Conservation (phyloP, 2,888 invertebrate species). For the Callyntrura guangdongensis region DNA sequence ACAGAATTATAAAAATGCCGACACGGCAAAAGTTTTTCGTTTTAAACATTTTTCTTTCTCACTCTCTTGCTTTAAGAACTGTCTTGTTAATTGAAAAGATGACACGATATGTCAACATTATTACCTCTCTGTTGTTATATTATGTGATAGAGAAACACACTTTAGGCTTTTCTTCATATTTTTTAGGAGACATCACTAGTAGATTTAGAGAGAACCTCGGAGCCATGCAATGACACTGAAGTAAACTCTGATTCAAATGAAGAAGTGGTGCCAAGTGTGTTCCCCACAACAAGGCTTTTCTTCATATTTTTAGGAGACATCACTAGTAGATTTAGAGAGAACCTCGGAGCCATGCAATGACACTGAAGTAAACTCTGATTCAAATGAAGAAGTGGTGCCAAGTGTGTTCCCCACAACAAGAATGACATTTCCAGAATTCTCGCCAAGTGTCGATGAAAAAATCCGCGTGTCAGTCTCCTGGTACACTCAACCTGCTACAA, state of each 20-base stretch:
- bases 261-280: conserved; percentile 67
- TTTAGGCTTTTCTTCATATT: conserved; percentile 59
- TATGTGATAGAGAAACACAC: conserved; percentile 23
- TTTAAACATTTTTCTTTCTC: neutral
- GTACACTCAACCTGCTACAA: conserved; percentile 88
- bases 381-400: conserved; percentile 62
- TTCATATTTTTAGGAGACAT: conserved; percentile 22
- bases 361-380: conserved; percentile 61
- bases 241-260: conserved; percentile 38
- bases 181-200: conserved; percentile 34
- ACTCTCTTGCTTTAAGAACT: no score
- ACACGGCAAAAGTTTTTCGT: neutral
- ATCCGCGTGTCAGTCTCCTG: conserved; percentile 88
- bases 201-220: conserved; percentile 66
- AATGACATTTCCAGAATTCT: conserved; percentile 57
- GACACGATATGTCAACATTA: conserved; percentile 1
- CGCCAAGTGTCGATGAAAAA: conserved; percentile 87
- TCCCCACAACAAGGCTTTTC: conserved; percentile 71
- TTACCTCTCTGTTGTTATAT: neutral
- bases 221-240: conserved; percentile 82
- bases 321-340: conserved; percentile 47
- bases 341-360: conserved; percentile 82
- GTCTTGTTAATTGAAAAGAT: conserved; percentile 29
- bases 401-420: conserved; percentile 71
- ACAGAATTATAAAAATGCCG: neutral